Evolutionary conservation across 2,113 vertebrate genomes (phyloP).

Genomic region (Galbula dea): DNA sequence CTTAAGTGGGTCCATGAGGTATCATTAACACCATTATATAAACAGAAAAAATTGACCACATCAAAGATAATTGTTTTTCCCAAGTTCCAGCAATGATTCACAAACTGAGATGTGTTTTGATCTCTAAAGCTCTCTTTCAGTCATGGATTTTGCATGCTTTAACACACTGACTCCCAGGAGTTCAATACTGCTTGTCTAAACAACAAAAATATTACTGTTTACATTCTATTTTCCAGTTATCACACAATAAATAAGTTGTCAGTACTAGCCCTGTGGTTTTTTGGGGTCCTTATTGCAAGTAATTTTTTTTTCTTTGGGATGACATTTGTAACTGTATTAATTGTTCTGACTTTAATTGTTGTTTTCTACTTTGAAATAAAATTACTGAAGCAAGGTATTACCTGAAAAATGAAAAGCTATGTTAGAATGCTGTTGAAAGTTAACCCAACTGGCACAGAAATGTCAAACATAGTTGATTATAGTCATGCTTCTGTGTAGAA

Average conservation of each 20-base stretch:
- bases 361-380: slow-evolving; percentile 30
- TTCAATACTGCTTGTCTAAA: neutral
- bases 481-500: neutral
- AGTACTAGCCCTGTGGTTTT: neutral
- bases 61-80: slow-evolving; percentile 49
- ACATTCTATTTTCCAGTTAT: neutral
- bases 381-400: slow-evolving; percentile 31
- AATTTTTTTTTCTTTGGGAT: neutral
- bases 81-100: slow-evolving; percentile 17
- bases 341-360: neutral
- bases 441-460: slow-evolving; percentile 48
- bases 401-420: slow-evolving; percentile 13
- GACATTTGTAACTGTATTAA: neutral
- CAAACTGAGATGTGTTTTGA: neutral
- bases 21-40: slow-evolving; percentile 25
- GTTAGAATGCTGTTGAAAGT: slow-evolving; percentile 15
- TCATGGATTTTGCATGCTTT: neutral
- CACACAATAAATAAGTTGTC: neutral
- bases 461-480: slow-evolving; percentile 1
- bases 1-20: slow-evolving; percentile 33
- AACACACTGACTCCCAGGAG: neutral
- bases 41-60: slow-evolving; percentile 34
- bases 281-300: neutral
- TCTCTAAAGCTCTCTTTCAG: neutral
- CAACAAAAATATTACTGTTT: neutral